Evolutionary conservation across 2,888 invertebrate species (phyloP).

Genomic region (Orchestes rusci): DNA sequence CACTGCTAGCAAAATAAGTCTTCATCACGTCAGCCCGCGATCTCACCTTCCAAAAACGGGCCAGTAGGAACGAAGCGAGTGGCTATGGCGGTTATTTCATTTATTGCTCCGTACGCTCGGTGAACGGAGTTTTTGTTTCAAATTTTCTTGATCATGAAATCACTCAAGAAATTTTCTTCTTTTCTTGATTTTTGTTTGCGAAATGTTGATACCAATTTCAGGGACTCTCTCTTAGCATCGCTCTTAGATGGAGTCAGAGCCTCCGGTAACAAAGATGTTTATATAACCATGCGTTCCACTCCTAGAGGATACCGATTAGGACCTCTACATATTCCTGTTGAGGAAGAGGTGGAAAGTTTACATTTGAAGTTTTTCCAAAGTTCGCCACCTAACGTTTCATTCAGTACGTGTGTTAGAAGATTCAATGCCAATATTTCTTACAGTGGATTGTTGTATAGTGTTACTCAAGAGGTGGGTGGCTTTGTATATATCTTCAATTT

Average conservation of each 20-base stretch:
- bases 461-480: conserved; percentile 85
- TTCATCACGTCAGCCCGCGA: too few species aligned
- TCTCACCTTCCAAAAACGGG: too few species aligned
- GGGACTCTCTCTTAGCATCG: conserved; percentile 92
- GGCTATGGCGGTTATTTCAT: too few species aligned
- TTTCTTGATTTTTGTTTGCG: not conserved
- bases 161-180: too few species aligned
- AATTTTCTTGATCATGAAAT: too few species aligned
- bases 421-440: conserved; percentile 98
- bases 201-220: conserved; percentile 40
- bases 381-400: conserved; percentile 56
- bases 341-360: conserved; percentile 93
- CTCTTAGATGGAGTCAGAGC: conserved; percentile 93
- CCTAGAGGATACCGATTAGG: conserved; percentile 82
- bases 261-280: conserved; percentile 94
- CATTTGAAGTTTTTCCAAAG: conserved; percentile 74
- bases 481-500: too few species aligned
- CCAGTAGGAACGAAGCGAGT: too few species aligned
- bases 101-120: too few species aligned
- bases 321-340: conserved; percentile 82
- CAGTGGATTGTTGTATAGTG: conserved; percentile 92
- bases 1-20: too few species aligned
- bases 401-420: conserved; percentile 78
- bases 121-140: too few species aligned
- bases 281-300: conserved; percentile 80